Base-by-base conservation (phyloP, 2,888 invertebrate genomes). In the Clostera curtula region DNA sequence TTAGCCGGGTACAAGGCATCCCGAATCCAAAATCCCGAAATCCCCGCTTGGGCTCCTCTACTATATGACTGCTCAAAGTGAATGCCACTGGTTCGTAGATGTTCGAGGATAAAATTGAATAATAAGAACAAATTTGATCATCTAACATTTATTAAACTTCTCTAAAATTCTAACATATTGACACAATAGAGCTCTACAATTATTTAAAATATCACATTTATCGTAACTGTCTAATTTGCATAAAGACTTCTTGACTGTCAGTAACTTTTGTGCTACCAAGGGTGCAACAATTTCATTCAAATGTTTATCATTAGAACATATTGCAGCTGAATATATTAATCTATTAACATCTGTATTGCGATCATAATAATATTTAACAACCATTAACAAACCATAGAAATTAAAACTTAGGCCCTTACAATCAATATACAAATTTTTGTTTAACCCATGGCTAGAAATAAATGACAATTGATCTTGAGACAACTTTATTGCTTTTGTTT, bases 321-420 rank as follows among this genome's bases (percentile, higher is more conserved):
- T 61, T 10, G 80, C 79, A 12, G 82, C 80, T 0, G 80, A 79
- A 46, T 83, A 83, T 24, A 82, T 69, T 28, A 83, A 54, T 41
- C 63, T 66, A 51, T 76, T 75, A 0, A 83, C 68, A 68, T 82
- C 72, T 24, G 56, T 62, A 39, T 58, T 66, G 29, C 63, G 41
- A 40, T 67, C 63, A 47, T 83, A 80, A 34, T 65, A 83, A 49
- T 77, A 77, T 38, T 79, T 79, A 9, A 79, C 72, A 34, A 80
- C 80, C 71, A 80, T 69, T 17, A 83, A 53, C 24, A 83, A 49
- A 21, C 82, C 82, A 62, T 79, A 82, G 19, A 92, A 85, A 70
- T 89, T 90, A 56, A 90, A 91, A 51, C 90, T 92, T 26, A 88
- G 62, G 11, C 90, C 91, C 43, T 85, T 71, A 4, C 61, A 55